Conservation (phyloP, 2,888 invertebrate species). For the Hydrotaea cyrtoneurina region DNA sequence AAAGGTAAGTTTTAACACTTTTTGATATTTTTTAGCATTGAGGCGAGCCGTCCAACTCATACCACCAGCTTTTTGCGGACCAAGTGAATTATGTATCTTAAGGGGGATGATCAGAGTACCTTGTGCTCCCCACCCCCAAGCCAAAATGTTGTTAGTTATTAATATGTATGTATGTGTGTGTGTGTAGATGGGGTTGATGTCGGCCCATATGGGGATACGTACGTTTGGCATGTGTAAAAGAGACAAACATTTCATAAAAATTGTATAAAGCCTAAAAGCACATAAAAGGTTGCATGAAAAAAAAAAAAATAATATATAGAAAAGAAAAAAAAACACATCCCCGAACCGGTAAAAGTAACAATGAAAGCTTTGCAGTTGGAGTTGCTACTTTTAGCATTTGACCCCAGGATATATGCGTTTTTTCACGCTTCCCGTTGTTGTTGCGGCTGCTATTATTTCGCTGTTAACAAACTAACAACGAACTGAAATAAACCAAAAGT, state of each 20-base stretch:
- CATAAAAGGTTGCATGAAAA: constrained; percentile 48
- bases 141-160: too few species aligned
- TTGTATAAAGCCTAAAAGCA: constrained; percentile 63
- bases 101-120: constrained; percentile 43
- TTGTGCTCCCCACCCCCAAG: not conserved
- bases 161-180: not conserved
- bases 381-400: constrained; percentile 49
- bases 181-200: not conserved
- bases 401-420: constrained; percentile 57
- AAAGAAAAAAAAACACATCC: too few species aligned
- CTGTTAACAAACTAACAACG: constrained; percentile 19
- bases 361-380: constrained; percentile 42
- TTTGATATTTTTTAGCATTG: constrained; percentile 10
- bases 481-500: constrained; percentile 27
- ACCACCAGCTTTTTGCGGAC: constrained; percentile 18
- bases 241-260: constrained; percentile 48
- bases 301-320: constrained; percentile 25
- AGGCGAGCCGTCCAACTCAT: not conserved
- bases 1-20: constrained; percentile 43
- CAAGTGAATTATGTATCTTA: constrained; percentile 54
- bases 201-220: not conserved
- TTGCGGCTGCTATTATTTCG: constrained; percentile 1
- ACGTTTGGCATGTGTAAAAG: constrained; percentile 34
- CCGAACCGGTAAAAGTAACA: not conserved
- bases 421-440: not conserved